These are phyloP conservation scores for Lepidonotus clava DNA, from an alignment of 2,888 invertebrate species.

Conservation along the genomic window DNA sequence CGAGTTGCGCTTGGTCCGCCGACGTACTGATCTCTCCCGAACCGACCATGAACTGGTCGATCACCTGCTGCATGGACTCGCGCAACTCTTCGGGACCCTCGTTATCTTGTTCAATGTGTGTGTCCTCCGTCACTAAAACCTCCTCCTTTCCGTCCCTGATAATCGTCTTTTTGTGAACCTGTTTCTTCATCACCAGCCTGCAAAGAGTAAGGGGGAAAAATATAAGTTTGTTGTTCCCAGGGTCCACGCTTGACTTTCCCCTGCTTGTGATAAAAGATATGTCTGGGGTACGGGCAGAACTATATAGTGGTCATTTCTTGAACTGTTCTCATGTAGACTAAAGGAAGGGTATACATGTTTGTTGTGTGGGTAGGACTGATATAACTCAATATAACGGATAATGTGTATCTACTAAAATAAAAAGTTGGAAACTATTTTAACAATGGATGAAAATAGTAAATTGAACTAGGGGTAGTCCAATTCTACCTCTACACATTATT, in stretches of 20 bases:
- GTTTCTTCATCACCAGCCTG: slow-evolving; percentile 78
- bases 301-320: too few species aligned
- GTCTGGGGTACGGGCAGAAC: too few species aligned
- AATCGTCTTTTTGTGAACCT: slow-evolving; percentile 77
- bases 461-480: too few species aligned
- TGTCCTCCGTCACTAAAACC: slow-evolving; percentile 82
- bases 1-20: background rate
- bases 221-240: background rate
- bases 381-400: too few species aligned
- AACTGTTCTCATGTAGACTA: too few species aligned
- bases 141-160: slow-evolving; percentile 77
- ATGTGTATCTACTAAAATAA: too few species aligned
- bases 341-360: too few species aligned
- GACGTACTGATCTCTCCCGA: background rate
- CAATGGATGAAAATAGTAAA: too few species aligned
- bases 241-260: background rate
- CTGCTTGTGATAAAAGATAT: background rate
- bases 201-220: slow-evolving; percentile 13
- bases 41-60: slow-evolving; percentile 75
- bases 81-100: slow-evolving; percentile 82
- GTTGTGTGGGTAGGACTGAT: too few species aligned
- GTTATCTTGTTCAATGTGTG: slow-evolving; percentile 87
- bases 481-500: too few species aligned
- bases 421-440: too few species aligned
- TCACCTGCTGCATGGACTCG: slow-evolving; percentile 78